Base-by-base conservation (phyloP, 2,797 vertebrate species). In the Takifugu ocellatus region DNA sequence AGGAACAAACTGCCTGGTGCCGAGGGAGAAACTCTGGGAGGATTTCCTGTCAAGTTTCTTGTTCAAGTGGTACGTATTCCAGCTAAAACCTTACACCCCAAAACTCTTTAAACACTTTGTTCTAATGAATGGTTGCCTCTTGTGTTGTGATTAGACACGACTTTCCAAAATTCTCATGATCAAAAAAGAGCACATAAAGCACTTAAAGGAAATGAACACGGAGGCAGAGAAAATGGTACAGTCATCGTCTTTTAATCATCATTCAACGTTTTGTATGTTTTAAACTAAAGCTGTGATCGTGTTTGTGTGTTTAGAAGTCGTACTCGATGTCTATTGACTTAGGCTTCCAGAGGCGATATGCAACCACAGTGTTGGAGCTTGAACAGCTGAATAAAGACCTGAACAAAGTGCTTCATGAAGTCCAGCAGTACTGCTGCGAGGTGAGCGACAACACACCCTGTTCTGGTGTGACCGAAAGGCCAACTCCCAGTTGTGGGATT, bases 81-180 rank as follows among this genome's bases (percentile, higher is more conserved):
- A 46, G 44, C 6, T 36, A 7, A 51, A 59, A 54, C 8, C 5
- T 54, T 21, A 25, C 26, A 16, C 31, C 31, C 25, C 42, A 7
- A 25, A 52, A 3, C 42, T 16, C n/a, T 61, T 25, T 9, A 16
- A 8, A 29, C 9, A 11, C 1, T 11, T 54, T 46, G 1, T 26
- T 53, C 12, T 31, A 49, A n/a, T 46, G 44, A 51, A 25, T 45
- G 1, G 33, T 26, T 50, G 4, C 10, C 4, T 45, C 44, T 51
- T 25, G 0, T 66, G 33, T 46, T 7, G 11, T 68, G 1, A 53
- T n/a, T 36, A 99, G 97, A 98, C 97, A 9, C 93, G 94, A 77
- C 86, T 99, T 85, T 99, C 97, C 14, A 99, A 98, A 92, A 98
- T 99, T 75, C 94, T 99, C 59, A 99, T 98, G 97, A 96, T 98